phyloP scores from a whole-genome alignment of 2,797 vertebrate genomes.

The Pogonophryne albipinna region DNA sequence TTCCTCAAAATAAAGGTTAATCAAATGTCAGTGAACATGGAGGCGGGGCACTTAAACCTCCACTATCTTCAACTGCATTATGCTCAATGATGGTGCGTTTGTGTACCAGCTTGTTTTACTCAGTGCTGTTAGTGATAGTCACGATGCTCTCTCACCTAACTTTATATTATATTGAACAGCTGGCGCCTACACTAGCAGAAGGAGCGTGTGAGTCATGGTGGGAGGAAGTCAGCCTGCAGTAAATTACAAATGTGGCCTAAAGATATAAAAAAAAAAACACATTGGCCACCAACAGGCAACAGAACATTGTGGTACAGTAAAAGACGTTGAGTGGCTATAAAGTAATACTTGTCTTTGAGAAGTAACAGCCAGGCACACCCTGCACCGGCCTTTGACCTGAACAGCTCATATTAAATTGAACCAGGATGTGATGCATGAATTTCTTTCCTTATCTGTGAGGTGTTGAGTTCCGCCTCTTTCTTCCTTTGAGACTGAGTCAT shows the following conservation, averaged over 20 bases:
- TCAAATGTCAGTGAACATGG: background rate
- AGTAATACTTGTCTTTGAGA: background rate
- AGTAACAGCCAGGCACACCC: constrained; percentile 41
- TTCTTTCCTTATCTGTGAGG: constrained; percentile 48
- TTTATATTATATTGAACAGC: constrained; percentile 10
- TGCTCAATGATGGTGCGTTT: constrained; percentile 13
- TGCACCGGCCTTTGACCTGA: constrained; percentile 52
- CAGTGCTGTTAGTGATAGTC: constrained; percentile 9
- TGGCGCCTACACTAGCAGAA: constrained; percentile 1
- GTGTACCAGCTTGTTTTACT: constrained; percentile 19
- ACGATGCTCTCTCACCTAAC: background rate
- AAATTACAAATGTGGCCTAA: constrained; percentile 20
- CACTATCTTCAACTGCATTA: background rate
- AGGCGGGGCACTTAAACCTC: background rate
- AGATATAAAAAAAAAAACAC: background rate
- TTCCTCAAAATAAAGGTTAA: background rate
- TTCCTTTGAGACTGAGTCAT: constrained; percentile 31
- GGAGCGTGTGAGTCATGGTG: constrained; percentile 31
- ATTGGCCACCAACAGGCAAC: background rate
- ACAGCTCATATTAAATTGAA: constrained; percentile 40
- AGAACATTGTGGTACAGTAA: background rate
- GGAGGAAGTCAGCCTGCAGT: constrained; percentile 30
- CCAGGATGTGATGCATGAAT: constrained; percentile 42
- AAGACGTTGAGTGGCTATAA: background rate
- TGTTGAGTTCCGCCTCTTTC: constrained; percentile 14